Conservation (phyloP, 2,113 vertebrate genomes). For the Clarias gariepinus region DNA sequence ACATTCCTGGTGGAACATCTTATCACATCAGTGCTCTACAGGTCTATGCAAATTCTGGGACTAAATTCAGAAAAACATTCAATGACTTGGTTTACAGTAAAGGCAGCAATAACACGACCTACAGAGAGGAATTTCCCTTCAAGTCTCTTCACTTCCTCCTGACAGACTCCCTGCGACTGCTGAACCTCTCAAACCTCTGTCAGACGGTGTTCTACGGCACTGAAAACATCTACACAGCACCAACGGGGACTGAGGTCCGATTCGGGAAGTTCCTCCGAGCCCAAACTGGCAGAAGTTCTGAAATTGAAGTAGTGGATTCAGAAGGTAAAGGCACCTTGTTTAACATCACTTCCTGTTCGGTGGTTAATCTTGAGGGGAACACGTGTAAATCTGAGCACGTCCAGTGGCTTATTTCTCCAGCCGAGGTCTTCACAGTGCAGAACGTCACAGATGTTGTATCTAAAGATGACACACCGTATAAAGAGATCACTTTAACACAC, state of each 20-base stretch:
- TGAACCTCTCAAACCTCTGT: conserved; percentile 36
- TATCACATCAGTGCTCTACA: conserved; percentile 58
- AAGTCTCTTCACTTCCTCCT: conserved; percentile 72
- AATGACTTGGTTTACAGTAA: conserved; percentile 28
- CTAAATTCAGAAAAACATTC: not conserved
- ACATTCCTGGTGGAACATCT: conserved; percentile 41
- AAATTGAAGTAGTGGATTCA: rapidly evolving
- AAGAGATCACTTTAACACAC: conserved; percentile 52
- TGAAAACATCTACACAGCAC: rapidly evolving
- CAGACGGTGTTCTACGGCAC: conserved; percentile 1
- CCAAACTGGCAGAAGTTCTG: rapidly evolving
- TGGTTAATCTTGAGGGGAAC: conserved; percentile 39
- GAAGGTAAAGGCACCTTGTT: conserved; percentile 1
- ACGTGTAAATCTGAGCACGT: not conserved
- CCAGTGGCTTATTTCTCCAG: conserved; percentile 61
- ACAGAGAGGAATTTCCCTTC: conserved; percentile 59
- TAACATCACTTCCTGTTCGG: conserved; percentile 65
- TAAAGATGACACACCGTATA: rapidly evolving
- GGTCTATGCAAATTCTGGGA: not conserved
- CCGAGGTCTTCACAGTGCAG: conserved; percentile 66
- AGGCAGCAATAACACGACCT: conserved; percentile 50
- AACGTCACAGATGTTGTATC: rapidly evolving
- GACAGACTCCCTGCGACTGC: conserved; percentile 57
- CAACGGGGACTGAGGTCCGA: conserved; percentile 45
- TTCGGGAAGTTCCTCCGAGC: conserved; percentile 58